Base-by-base conservation (phyloP, 2,888 invertebrate species). In the Heliconius ismenius region DNA sequence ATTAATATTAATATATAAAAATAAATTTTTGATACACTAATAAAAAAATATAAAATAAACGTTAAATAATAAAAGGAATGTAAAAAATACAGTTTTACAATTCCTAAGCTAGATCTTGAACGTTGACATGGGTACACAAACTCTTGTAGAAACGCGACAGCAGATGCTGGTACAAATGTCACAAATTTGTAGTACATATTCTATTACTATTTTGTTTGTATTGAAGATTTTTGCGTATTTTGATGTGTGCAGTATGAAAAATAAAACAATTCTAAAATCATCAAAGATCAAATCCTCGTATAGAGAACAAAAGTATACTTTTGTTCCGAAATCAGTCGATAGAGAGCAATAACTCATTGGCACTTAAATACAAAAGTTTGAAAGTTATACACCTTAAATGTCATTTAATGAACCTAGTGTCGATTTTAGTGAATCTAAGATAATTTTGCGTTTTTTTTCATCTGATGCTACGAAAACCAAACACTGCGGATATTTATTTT, bases 31-130 rank as follows among this genome's bases (percentile, higher is more conserved):
- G 62, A 63, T 69, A 54, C 68, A 64, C 28, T 69, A 79, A 64
- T 75, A 60, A 75, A n/a, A 26, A 70, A 76, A 73, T 73, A 76
- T 75, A 74, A 77, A 79, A 76, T 63, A 67, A 80, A 65, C 49
- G 24, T 26, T 78, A 73, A 75, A 79, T 62, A 76, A 73, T 43
- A 67, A 75, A 67, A 76, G 72, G 76, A 79, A 76, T 79, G 74
- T 54, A 77, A 79, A 79, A 43, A 74, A 79, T 76, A 79, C 73
- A 78, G 62, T 76, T 78, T 78, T 73, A 81, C 79, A 79, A 79
- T 78, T 75, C 75, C 78, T 76, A 75, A 75, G 74, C 73, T 75
- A 62, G 65, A 76, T 76, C 72, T 76, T 62, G 82, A 80, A 69
- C 58, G 64, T 69, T 39, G 54, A 75, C 39, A 24, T 28, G 6